Evolutionary conservation across 2,113 vertebrate genomes (phyloP), one percentile per base, ranked within the genome.

Genomic region (Psittacara wagleri): DNA sequence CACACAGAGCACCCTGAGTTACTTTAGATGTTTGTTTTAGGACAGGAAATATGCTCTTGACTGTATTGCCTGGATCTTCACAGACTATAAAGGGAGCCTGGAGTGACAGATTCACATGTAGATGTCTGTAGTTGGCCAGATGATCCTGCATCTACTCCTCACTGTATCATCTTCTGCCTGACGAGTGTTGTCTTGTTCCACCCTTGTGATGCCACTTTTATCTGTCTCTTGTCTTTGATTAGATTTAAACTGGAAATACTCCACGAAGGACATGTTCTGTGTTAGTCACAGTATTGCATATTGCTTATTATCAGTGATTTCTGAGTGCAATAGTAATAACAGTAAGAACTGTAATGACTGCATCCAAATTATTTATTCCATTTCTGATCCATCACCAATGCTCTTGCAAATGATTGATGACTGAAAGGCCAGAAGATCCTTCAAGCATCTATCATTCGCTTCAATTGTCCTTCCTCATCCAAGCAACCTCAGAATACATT

Each of bases 361-460:
- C 18, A 3, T 35, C 74, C 57, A 61, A 68, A 80, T 68, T 29
- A 88, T 37, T 55, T 73, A 82, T 83, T 76, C 44, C 46, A 29
- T 51, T 75, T 64, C 48, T 31, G 74, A 78, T 49, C 55, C 51
- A 55, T 24, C 61, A 61, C 37, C 59, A 51, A 41, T 46, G 28
- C 18, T 64, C 62, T 75, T 35, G 84, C 19, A 90, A 79, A 73
- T 54, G 78, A 37, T 9, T 39, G 62, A 79, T 67, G 87, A 64
- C 48, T 48, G 39, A 93, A 95, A 95, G 88, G 88, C 48, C 81
- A 82, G 33, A 64, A 87, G n/a, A 33, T 72, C 52, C 82, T 83
- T 85, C 52, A 24, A 69, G 88, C 43, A 55, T 12, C 24, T 70
- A 19, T 16, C 29, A 17, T n/a, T 49, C 4, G 39, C 51, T 74